Base-by-base conservation (phyloP, 2,797 vertebrate genomes). In the Gadopsis marmoratus region DNA sequence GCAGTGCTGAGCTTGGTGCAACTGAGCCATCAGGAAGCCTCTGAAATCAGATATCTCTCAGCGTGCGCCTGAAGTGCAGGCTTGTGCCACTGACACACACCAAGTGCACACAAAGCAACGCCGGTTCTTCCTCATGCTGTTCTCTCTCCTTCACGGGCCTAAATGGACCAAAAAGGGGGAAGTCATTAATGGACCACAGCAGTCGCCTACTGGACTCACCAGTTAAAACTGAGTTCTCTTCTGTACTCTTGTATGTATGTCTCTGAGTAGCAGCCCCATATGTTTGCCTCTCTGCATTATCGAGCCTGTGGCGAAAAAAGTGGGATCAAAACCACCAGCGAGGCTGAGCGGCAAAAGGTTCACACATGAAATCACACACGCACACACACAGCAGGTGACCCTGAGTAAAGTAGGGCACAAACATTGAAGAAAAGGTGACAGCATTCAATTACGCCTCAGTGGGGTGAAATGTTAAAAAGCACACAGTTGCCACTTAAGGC, bases 1-100 rank as follows among this genome's bases (percentile, higher is more conserved):
- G 58, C 11, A 43, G 54, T 61, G 26, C 78, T 82, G 21, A 72
- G 79, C 19, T 50, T 50, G 48, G 11, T 72, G 66, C 53, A 62
- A 31, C 35, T 41, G 53, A 73, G 73, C 62, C 77, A 84, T 71
- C 50, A 64, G 70, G 63, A 79, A 70, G 47, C 59, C 50, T 78
- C 56, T 76, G 41, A 79, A 89, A 90, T 82, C 79, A 76, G 77
- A 83, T 78, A 71, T 71, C 19, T 31, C 69, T 61, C 80, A 72
- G 81, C 33, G 39, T n/a, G 45, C 60, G 83, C 2, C 59, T 74
- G 41, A 80, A 83, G 68, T 59, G 55, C 59, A 68, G 67, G 14
- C 45, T 41, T 56, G 35, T 61, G 61, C 39, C 31, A 61, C 23
- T 26, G 59, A 82, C 54, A 59, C 56, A 71, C 60, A 71, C 39